Conservation (phyloP, 2,797 vertebrate species). For the Onychomys leucogaster region DNA sequence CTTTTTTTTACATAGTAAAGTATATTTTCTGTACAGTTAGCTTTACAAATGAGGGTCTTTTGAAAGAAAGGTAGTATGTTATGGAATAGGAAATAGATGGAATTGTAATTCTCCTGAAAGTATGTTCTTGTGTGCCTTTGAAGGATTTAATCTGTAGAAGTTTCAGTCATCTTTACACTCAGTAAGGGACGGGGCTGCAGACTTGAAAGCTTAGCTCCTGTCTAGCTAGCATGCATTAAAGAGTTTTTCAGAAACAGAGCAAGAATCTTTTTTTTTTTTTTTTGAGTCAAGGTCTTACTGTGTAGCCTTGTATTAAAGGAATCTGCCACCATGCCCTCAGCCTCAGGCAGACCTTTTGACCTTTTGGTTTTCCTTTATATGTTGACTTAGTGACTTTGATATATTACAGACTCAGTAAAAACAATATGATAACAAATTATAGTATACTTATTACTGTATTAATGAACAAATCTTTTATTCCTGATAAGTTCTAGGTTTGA, state of each 20-base stretch:
- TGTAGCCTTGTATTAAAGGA: too few relatives aligned
- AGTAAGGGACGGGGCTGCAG: neutral
- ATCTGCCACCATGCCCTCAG: too few relatives aligned
- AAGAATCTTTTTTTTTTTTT: too few relatives aligned
- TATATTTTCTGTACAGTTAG: neutral
- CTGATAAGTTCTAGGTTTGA: neutral
- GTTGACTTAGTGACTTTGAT: too few relatives aligned
- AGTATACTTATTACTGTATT: neutral
- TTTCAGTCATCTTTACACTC: neutral
- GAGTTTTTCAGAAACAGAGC: too few relatives aligned
- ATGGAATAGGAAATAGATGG: neutral
- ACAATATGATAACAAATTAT: too few relatives aligned
- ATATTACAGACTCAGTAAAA: neutral
- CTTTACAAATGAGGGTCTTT: neutral
- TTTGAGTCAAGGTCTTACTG: too few relatives aligned
- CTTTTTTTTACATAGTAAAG: neutral
- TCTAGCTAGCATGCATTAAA: too few relatives aligned
- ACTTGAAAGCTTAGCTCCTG: too few relatives aligned
- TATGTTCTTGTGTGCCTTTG: neutral
- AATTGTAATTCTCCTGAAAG: slow-evolving; percentile 14
- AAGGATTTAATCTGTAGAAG: too few relatives aligned
- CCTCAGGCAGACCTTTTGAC: too few relatives aligned
- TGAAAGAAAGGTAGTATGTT: neutral
- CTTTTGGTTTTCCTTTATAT: too few relatives aligned
- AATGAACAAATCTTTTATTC: neutral